These are phyloP conservation scores for Oryctolagus cuniculus DNA, from an alignment of 2,113 vertebrate species.

Conservation along the genomic window DNA sequence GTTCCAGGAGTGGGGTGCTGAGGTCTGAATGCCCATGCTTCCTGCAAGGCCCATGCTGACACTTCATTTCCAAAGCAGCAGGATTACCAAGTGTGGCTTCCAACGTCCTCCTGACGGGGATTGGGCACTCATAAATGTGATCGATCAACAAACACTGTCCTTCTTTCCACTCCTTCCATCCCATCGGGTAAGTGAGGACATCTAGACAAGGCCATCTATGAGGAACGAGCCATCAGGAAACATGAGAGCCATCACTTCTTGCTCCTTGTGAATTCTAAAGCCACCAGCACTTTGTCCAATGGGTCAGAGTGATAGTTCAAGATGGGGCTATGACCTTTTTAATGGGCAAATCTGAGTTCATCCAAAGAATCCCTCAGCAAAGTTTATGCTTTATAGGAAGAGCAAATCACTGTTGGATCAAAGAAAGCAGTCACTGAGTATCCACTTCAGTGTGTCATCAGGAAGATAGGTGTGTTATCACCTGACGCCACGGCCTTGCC, in stretches of 20 bases:
- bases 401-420: background rate
- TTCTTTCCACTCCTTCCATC: too few relatives aligned
- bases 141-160: background rate
- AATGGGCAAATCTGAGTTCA: background rate
- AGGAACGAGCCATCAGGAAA: background rate
- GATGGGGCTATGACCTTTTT: background rate
- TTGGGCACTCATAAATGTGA: background rate
- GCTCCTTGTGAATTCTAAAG: background rate
- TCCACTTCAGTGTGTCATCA: background rate
- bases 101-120: background rate
- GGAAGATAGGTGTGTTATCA: background rate
- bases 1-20: background rate
- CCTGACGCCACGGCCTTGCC: too few relatives aligned
- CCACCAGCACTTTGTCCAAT: too few relatives aligned
- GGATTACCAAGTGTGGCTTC: too few relatives aligned
- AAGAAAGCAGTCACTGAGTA: background rate
- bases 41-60: background rate
- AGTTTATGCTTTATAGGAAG: background rate
- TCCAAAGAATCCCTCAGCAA: background rate
- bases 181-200: background rate
- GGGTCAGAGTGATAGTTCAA: background rate
- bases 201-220: background rate
- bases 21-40: background rate
- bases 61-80: background rate
- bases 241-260: background rate